Conservation (phyloP, 2,113 vertebrate genomes). For the Corydoras sp. region DNA sequence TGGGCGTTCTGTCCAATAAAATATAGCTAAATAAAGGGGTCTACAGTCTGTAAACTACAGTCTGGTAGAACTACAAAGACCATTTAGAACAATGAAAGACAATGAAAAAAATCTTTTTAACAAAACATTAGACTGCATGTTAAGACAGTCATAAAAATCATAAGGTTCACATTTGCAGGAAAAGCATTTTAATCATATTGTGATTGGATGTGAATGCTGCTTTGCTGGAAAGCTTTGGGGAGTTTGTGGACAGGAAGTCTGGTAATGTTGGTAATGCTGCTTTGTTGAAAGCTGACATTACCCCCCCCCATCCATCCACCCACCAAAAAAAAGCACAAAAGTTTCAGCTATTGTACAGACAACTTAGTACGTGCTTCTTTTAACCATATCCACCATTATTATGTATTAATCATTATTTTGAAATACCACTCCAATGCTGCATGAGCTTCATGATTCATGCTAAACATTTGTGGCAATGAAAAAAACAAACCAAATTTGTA, state of each 20-base stretch:
- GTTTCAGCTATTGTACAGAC: constrained; percentile 19
- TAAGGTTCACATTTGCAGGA: constrained; percentile 25
- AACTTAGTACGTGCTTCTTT: constrained; percentile 23
- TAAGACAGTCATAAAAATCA: constrained; percentile 24
- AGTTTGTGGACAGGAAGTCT: constrained; percentile 45
- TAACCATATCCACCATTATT: background rate
- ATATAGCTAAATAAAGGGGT: too few relatives aligned
- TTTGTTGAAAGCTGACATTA: constrained; percentile 43
- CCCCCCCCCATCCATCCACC: background rate
- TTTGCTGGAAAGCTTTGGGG: constrained; percentile 39
- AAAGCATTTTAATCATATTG: constrained; percentile 36
- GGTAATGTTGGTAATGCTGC: constrained; percentile 17
- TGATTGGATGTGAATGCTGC: constrained; percentile 39
- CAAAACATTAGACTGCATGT: constrained; percentile 27
- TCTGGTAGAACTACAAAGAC: constrained; percentile 9
- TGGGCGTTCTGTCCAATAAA: too few relatives aligned
- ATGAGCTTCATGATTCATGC: too few relatives aligned
- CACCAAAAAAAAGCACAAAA: constrained; percentile 30
- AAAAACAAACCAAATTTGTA: too few relatives aligned
- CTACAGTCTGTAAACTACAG: background rate
- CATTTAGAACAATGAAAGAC: constrained; percentile 4
- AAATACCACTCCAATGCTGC: too few relatives aligned
- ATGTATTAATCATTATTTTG: too few relatives aligned
- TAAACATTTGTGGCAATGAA: too few relatives aligned
- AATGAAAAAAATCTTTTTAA: constrained; percentile 13